phyloP scores from a whole-genome alignment of 1,140 invertebrate genomes.

The Portunus trituberculatus region DNA sequence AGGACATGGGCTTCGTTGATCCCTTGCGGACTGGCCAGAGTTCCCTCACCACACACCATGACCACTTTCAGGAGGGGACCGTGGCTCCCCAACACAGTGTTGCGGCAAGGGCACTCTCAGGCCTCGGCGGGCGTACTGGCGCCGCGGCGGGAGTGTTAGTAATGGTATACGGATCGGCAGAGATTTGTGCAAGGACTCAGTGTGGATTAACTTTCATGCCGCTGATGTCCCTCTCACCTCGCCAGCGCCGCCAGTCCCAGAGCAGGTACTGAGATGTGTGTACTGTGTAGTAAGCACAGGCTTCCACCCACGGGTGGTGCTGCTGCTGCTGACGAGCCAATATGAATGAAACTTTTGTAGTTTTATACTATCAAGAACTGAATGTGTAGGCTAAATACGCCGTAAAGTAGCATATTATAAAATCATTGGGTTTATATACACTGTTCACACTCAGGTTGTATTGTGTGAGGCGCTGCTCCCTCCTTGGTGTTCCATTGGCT shows the following conservation, averaged over 20 bases:
- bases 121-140: constrained; percentile 45
- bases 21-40: constrained; percentile 37
- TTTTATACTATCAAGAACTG: no score
- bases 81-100: constrained; percentile 39
- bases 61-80: not conserved
- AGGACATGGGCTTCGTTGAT: constrained; percentile 59
- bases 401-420: no score
- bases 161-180: constrained; percentile 68
- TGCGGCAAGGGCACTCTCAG: not conserved
- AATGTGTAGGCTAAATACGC: no score
- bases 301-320: no score
- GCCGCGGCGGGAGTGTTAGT: constrained; percentile 55
- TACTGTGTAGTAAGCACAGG: no score
- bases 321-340: no score
- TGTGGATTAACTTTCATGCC: constrained; percentile 55
- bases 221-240: not conserved
- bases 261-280: not conserved
- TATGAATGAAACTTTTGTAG: no score
- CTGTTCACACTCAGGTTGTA: no score
- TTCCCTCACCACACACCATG: constrained; percentile 34
- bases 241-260: not conserved
- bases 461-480: no score
- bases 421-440: no score
- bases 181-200: constrained; percentile 58
- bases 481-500: no score